Conservation (phyloP, 2,888 invertebrate species). For the Panopea generosa region DNA sequence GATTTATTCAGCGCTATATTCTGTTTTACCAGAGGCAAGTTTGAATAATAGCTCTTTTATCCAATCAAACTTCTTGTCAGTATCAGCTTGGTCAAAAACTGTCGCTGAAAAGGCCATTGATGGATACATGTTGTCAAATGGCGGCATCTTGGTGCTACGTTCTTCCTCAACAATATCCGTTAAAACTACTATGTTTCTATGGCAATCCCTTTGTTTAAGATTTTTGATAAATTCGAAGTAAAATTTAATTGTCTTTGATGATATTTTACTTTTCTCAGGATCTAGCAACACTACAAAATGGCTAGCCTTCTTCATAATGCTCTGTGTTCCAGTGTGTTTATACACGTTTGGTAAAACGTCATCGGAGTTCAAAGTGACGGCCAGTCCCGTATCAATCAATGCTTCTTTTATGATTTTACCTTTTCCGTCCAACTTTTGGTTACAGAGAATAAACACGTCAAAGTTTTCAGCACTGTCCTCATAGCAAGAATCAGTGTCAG, state of each 20-base stretch:
- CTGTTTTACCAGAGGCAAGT: no score
- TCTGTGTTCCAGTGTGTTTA: constrained; percentile 7
- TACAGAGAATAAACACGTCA: constrained; percentile 38
- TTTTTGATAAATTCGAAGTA: constrained; percentile 13
- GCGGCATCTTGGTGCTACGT: no score
- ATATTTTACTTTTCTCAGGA: not conserved
- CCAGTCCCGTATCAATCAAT: constrained; percentile 8
- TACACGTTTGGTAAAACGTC: constrained; percentile 10
- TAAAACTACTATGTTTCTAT: no score
- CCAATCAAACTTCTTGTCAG: no score
- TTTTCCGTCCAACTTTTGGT: not conserved
- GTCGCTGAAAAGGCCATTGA: no score
- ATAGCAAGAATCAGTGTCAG: not conserved
- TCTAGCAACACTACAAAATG: constrained; percentile 36
- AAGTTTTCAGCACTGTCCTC: constrained; percentile 1
- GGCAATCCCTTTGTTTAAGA: not conserved
- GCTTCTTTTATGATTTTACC: not conserved
- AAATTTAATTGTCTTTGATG: not conserved
- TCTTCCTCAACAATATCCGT: no score
- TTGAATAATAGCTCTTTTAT: no score
- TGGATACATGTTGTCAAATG: no score
- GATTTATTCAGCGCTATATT: no score
- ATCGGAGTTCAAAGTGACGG: constrained; percentile 24
- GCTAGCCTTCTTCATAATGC: constrained; percentile 15
- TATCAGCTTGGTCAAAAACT: no score